These are phyloP conservation scores for Zaprionus lachaisei DNA, from an alignment of 1,140 invertebrate species.

Conservation along the genomic window DNA sequence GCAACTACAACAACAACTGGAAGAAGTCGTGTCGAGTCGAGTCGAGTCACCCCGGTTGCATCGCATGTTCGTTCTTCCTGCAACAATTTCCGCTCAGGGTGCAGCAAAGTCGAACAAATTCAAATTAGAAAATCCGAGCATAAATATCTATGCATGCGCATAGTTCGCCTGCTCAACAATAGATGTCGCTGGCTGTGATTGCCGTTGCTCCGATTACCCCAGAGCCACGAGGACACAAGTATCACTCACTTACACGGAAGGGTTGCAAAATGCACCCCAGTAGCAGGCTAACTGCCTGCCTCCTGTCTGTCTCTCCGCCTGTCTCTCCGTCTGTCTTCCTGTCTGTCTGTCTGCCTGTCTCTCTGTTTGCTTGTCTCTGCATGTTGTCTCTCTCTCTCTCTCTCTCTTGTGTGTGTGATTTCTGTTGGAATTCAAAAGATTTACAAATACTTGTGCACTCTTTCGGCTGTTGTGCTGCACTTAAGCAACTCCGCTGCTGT, in stretches of 20 bases:
- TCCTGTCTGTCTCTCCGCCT: background rate
- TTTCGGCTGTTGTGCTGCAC: constrained; percentile 69
- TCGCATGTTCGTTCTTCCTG: constrained; percentile 67
- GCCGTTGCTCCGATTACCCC: constrained; percentile 21
- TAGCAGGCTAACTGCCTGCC: background rate
- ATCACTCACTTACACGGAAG: constrained; percentile 43
- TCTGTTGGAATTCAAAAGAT: constrained; percentile 81
- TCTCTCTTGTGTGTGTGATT: constrained; percentile 44
- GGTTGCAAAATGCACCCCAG: constrained; percentile 78
- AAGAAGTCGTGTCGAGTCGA: constrained; percentile 14
- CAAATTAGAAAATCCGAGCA: constrained; percentile 81
- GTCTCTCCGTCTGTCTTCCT: constrained; percentile 1
- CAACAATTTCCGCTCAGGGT: constrained; percentile 80
- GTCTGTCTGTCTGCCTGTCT: constrained; percentile 21
- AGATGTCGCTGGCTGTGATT: constrained; percentile 79
- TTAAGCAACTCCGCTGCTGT: constrained; percentile 59
- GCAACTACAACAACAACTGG: constrained; percentile 34
- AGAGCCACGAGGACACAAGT: constrained; percentile 15
- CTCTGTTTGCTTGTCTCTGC: constrained; percentile 19
- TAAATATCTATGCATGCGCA: constrained; percentile 78
- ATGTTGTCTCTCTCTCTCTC: constrained; percentile 25
- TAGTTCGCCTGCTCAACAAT: constrained; percentile 73
- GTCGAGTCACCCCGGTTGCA: constrained; percentile 50
- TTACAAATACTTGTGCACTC: constrained; percentile 80
- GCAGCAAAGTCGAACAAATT: constrained; percentile 73